A percentile compares a stretch with the other conserved stretches of the same genome.
phyloP scores from a whole-genome alignment of 2,888 invertebrate genomes.

The Apoda limacodes region DNA sequence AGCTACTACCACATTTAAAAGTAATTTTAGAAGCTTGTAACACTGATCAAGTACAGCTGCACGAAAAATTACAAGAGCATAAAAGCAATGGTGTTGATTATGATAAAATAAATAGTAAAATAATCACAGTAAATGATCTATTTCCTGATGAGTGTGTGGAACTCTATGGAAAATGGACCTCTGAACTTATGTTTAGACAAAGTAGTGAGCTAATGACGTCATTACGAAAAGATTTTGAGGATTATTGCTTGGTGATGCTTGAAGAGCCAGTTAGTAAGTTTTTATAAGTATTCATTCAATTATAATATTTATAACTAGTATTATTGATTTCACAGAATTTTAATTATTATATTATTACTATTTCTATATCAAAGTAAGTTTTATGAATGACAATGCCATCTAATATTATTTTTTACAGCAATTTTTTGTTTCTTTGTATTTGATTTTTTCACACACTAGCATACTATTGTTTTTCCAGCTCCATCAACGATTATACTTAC shows the following conservation, averaged over 20 bases:
- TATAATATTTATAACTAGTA: too few species aligned
- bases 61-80: conserved; percentile 29
- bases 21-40: conserved; percentile 39
- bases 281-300: conserved; percentile 10
- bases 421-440: conserved; percentile 2
- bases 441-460: neutral
- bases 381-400: too few species aligned
- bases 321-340: too few species aligned
- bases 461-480: conserved; percentile 35
- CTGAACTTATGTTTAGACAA: conserved; percentile 58
- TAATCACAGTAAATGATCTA: conserved; percentile 42
- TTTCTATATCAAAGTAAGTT: too few species aligned
- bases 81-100: conserved; percentile 23
- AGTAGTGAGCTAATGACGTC: conserved; percentile 46
- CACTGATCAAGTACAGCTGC: conserved; percentile 43
- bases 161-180: conserved; percentile 47
- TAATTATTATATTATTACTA: too few species aligned
- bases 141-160: conserved; percentile 46
- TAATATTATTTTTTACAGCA: too few species aligned
- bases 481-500: conserved; percentile 46
- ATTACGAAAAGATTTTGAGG: conserved; percentile 49
- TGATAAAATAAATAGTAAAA: conserved; percentile 38
- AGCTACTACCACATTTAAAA: conserved; percentile 49
- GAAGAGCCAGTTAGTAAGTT: conserved; percentile 52
- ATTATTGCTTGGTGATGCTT: conserved; percentile 42